Evolutionary conservation across 2,888 invertebrate species (phyloP).

Genomic region (Lacanobia wlatinum): DNA sequence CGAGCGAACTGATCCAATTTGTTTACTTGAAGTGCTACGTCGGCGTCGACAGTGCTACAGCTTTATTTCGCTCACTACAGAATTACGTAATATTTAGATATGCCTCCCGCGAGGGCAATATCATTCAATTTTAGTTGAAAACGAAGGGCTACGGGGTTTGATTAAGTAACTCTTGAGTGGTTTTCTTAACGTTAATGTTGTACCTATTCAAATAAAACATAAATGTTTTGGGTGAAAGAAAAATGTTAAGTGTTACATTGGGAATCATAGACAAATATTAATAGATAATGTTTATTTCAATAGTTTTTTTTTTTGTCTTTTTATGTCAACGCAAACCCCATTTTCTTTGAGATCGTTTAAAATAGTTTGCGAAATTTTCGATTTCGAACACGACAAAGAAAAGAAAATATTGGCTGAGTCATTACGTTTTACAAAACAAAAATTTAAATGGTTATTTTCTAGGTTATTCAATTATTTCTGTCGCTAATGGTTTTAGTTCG

Average conservation of each 20-base stretch:
- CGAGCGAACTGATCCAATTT: slow-evolving; percentile 76
- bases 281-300: slow-evolving; percentile 1
- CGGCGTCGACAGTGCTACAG: slow-evolving; percentile 71
- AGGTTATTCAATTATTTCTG: slow-evolving; percentile 49
- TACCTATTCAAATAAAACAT: slow-evolving; percentile 21
- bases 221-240: slow-evolving; percentile 6
- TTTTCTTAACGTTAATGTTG: slow-evolving; percentile 43
- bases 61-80: slow-evolving; percentile 74
- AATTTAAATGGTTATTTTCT: slow-evolving; percentile 27
- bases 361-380: slow-evolving; percentile 32
- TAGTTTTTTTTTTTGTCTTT: slow-evolving; percentile 2
- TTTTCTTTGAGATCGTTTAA: slow-evolving; percentile 28
- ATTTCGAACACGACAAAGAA: slow-evolving; percentile 17
- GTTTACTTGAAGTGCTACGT: slow-evolving; percentile 73
- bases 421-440: slow-evolving; percentile 34
- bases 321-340: slow-evolving; percentile 9
- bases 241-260: slow-evolving; percentile 10
- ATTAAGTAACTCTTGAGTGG: slow-evolving; percentile 41
- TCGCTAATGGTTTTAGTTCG: slow-evolving; percentile 47
- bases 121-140: slow-evolving; percentile 58
- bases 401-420: slow-evolving; percentile 41
- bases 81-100: slow-evolving; percentile 65
- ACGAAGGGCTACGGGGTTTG: slow-evolving; percentile 42
- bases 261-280: slow-evolving; percentile 3
- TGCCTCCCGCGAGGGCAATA: slow-evolving; percentile 46